Conservation (phyloP, 2,888 invertebrate species). For the Hirtodrosophila alboralis region DNA sequence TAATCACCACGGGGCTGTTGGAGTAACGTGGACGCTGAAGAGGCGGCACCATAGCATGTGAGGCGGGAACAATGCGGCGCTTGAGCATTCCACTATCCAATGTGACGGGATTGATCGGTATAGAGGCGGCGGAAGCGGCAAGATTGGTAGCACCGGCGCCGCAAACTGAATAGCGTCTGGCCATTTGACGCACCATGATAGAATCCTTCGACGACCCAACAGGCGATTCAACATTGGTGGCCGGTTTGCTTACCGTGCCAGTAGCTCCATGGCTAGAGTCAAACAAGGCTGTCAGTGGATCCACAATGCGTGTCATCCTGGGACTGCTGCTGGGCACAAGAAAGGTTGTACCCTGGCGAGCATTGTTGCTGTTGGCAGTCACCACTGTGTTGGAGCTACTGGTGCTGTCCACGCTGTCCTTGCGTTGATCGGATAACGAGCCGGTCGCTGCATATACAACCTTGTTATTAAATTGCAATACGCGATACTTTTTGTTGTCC, state of each 20-base stretch:
- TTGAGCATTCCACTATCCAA: slow-evolving; percentile 40
- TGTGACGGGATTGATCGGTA: not conserved
- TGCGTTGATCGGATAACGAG: slow-evolving; percentile 17
- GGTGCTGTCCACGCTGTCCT: slow-evolving; percentile 47
- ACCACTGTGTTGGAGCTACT: slow-evolving; percentile 1
- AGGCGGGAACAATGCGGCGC: slow-evolving; percentile 33
- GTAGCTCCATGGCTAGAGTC: not conserved
- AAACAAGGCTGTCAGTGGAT: slow-evolving; percentile 5
- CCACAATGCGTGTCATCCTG: slow-evolving; percentile 2
- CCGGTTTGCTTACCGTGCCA: too few relatives aligned
- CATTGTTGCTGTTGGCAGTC: not conserved
- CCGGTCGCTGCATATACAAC: not conserved
- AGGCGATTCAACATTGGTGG: not conserved
- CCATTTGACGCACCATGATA: slow-evolving; percentile 40
- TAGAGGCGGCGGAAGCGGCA: not conserved
- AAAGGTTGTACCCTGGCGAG: slow-evolving; percentile 19
- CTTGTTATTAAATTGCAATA: slow-evolving; percentile 34
- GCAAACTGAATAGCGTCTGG: slow-evolving; percentile 57
- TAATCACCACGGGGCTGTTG: not conserved
- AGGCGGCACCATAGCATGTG: slow-evolving; percentile 15
- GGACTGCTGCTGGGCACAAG: slow-evolving; percentile 17
- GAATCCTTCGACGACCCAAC: not conserved
- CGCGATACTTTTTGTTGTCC: slow-evolving; percentile 44
- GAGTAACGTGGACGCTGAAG: slow-evolving; percentile 51
- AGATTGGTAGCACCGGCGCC: slow-evolving; percentile 25